A percentile compares a stretch with the other conserved stretches of the same genome.
These are phyloP conservation scores for Therioaphis trifolii DNA, from an alignment of 2,888 invertebrate species.

Conservation along the genomic window DNA sequence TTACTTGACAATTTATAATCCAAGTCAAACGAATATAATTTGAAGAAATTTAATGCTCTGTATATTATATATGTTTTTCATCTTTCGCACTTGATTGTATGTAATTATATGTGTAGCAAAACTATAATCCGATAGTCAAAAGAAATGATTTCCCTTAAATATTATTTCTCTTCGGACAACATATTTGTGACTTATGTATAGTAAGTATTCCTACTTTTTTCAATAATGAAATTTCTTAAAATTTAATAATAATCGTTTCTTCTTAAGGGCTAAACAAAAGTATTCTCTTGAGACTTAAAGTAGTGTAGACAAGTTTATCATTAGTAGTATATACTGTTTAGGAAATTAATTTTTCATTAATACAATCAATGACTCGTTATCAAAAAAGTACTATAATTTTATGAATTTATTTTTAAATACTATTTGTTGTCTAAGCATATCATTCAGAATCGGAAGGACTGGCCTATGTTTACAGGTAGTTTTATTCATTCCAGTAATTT, in stretches of 20 bases:
- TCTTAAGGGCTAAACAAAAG: background rate
- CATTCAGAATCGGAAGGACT: background rate
- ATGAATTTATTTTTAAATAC: slow-evolving; percentile 15
- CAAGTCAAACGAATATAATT: too few relatives aligned
- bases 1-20: too few relatives aligned
- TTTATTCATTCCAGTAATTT: background rate
- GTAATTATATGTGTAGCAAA: too few relatives aligned
- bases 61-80: too few relatives aligned
- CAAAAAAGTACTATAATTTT: background rate
- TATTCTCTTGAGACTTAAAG: background rate
- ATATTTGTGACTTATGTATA: too few relatives aligned
- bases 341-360: background rate
- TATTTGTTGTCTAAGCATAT: background rate
- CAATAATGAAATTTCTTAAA: too few relatives aligned
- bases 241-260: background rate
- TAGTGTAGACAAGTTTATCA: background rate
- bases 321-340: background rate
- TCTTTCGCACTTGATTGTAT: too few relatives aligned
- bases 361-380: background rate
- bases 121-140: too few relatives aligned
- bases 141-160: too few relatives aligned
- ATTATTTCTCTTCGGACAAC: too few relatives aligned
- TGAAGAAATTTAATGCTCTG: too few relatives aligned
- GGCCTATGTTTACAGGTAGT: background rate
- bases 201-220: too few relatives aligned